phyloP scores from a whole-genome alignment of 2,113 vertebrate species.

The Panurus biarmicus region DNA sequence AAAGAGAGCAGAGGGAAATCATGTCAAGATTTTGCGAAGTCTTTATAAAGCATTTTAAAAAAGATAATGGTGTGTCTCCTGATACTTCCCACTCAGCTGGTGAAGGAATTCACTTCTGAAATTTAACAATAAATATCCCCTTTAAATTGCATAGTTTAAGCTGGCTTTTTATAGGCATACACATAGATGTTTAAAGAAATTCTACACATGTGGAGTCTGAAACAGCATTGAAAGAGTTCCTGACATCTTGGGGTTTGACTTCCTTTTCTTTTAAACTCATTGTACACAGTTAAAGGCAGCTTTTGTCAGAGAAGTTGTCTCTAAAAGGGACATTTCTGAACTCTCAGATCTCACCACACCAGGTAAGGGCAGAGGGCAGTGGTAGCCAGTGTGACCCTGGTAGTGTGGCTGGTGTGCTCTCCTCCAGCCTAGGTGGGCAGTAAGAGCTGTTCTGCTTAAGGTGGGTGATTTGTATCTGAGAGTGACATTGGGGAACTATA shows the following conservation, averaged over 20 bases:
- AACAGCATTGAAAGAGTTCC: background rate
- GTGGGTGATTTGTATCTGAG: background rate
- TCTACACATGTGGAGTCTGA: background rate
- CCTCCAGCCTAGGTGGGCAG: background rate
- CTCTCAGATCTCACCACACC: background rate
- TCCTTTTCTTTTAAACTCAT: background rate
- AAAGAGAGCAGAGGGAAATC: background rate
- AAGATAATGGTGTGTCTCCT: background rate
- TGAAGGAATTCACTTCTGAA: background rate
- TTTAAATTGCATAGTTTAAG: background rate
- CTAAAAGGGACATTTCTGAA: background rate
- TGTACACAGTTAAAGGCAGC: background rate
- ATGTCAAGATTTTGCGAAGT: background rate
- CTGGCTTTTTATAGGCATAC: background rate
- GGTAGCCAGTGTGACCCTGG: background rate
- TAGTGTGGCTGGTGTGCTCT: background rate
- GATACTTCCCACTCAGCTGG: background rate
- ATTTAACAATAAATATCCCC: background rate
- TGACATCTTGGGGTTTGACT: background rate
- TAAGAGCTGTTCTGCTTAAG: background rate
- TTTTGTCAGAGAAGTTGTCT: background rate
- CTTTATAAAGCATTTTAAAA: background rate
- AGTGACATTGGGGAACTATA: background rate
- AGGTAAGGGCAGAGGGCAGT: background rate
- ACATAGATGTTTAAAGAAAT: background rate